These are phyloP conservation scores for Drosophila novamexicana DNA, from an alignment of 1,140 invertebrate genomes.

Conservation along the genomic window DNA sequence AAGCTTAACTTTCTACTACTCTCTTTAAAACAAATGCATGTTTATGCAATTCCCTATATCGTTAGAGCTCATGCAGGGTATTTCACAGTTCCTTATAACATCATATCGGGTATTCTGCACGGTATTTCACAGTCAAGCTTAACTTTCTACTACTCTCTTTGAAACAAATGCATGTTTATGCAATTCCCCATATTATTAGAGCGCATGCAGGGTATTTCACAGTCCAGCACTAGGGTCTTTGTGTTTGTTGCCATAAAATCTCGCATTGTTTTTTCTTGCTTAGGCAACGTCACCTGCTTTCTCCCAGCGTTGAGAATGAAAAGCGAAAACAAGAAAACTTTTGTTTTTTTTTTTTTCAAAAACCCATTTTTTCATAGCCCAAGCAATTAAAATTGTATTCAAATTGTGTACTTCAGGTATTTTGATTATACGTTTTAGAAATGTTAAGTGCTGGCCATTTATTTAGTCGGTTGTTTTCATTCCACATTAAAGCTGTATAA, in stretches of 20 bases:
- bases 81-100: background rate
- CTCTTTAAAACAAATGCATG: too few relatives aligned
- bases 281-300: conserved; percentile 48
- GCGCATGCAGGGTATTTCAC: conserved; percentile 4
- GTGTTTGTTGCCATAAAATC: conserved; percentile 22
- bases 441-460: background rate
- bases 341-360: conserved; percentile 17
- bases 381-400: conserved; percentile 1
- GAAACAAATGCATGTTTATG: too few relatives aligned
- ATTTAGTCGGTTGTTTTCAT: background rate
- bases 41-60: too few relatives aligned
- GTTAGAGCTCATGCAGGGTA: background rate
- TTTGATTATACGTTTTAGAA: background rate
- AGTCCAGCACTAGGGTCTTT: background rate
- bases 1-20: too few relatives aligned
- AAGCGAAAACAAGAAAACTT: conserved; percentile 63
- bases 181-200: background rate
- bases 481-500: conserved; percentile 4
- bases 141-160: too few relatives aligned
- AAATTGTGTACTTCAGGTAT: conserved; percentile 18
- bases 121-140: too few relatives aligned
- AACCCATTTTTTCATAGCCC: background rate
- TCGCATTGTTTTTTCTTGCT: conserved; percentile 35
- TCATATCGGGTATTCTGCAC: background rate
- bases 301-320: conserved; percentile 66